Conservation (phyloP, 2,797 vertebrate species). For the Notoglanidium macrostoma region DNA sequence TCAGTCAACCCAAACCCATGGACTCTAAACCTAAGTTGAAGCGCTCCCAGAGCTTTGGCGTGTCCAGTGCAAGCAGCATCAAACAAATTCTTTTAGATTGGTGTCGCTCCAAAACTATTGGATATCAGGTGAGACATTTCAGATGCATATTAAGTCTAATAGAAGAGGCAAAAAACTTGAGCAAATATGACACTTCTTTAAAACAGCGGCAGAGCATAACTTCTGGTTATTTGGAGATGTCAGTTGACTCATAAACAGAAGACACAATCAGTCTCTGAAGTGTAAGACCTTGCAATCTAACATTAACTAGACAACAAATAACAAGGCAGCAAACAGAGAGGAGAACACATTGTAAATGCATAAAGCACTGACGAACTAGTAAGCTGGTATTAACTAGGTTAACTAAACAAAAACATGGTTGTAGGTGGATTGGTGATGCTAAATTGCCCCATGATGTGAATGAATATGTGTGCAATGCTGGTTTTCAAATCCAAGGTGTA, state of each 20-base stretch:
- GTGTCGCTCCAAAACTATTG: slow-evolving; percentile 95
- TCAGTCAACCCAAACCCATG: slow-evolving; percentile 70
- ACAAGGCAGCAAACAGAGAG: neutral
- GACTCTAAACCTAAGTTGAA: slow-evolving; percentile 89
- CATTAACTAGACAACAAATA: neutral
- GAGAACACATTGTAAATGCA: neutral
- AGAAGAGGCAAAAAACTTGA: neutral
- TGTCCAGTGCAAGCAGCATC: slow-evolving; percentile 95
- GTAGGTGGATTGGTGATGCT: neutral
- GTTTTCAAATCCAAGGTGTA: neutral
- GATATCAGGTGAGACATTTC: slow-evolving; percentile 84
- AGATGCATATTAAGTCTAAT: neutral
- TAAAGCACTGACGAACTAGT: neutral
- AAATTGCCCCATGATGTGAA: neutral
- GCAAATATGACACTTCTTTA: neutral
- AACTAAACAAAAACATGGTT: neutral
- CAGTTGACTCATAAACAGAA: neutral
- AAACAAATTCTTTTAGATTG: slow-evolving; percentile 97
- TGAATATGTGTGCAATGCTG: neutral
- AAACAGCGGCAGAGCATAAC: neutral
- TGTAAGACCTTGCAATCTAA: neutral
- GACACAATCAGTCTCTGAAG: neutral
- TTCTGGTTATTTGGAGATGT: neutral
- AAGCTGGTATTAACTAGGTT: neutral
- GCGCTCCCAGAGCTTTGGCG: slow-evolving; percentile 93